Evolutionary conservation across 2,113 vertebrate genomes (phyloP), one percentile per base, ranked within the genome.

Genomic region (Ictidomys tridecemlineatus): DNA sequence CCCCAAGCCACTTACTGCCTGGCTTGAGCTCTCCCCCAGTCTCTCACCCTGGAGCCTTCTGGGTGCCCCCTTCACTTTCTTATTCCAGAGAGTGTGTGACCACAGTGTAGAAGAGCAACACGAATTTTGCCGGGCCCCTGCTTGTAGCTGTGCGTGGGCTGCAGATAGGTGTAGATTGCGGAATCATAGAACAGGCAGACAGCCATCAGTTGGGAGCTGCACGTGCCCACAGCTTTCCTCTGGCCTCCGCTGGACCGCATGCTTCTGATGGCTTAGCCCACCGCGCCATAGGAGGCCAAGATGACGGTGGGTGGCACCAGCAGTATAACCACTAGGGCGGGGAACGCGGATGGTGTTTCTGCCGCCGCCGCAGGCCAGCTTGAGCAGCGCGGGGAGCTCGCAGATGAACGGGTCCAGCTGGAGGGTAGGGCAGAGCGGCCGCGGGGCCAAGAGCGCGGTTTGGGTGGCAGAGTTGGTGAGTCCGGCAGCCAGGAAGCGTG

Each of bases 181-280:
- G 96, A 97, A 9, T 94, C 97, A 10, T 94, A 97, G 85, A 96
- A 97, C 1, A 98, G 88, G 85, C 95, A 94, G 65, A 97, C 96
- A 0, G 97, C 92, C 0, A 91, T 96, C 48, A 98, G 88, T 51
- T 98, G 97, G 48, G 96, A 97, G 20, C 85, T 93, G 5, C 97
- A 96, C 0, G 96, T 98, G 79, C 95, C 85, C 84, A 96, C 9
- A 0, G 95, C 97, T 80, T 87, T 98, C 9, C 93, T 93, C 10
- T 58, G 53, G 26, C 96, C 67, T 0, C 88, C 48, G 28, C 82
- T 39, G 48, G 92, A 77, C 37, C 39, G 32, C 76, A 96, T 83
- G 67, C 30, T 58, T 69, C 97, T 87, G 1, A 97, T 53, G 0
- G 91, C 93, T 22, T 45, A 70, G 79, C 92, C 89, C 89, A 97